phyloP scores from a whole-genome alignment of 1,140 invertebrate species.

The Pomacea maculata region DNA sequence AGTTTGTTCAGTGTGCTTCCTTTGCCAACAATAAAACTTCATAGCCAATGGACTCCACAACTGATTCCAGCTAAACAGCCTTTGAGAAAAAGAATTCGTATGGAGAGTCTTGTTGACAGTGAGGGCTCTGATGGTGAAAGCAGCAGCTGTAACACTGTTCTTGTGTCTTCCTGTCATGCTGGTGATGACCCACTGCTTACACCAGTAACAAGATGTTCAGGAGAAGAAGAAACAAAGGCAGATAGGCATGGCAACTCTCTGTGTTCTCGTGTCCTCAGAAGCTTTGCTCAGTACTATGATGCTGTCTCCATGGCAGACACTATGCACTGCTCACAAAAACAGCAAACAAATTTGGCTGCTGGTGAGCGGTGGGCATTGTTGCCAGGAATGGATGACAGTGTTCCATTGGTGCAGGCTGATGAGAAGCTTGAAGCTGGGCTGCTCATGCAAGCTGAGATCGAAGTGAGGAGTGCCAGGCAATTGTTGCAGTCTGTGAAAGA shows the following conservation, averaged over 20 bases:
- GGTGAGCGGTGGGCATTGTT: background rate
- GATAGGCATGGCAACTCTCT: no score
- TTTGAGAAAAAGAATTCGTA: conserved; percentile 23
- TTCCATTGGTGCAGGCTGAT: no score
- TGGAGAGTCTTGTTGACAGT: conserved; percentile 38
- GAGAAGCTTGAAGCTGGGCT: no score
- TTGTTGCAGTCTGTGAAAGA: background rate
- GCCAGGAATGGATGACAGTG: conserved; percentile 11
- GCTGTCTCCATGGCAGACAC: conserved; percentile 23
- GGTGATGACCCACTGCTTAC: no score
- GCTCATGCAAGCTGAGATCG: background rate
- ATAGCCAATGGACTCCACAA: background rate
- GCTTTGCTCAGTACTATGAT: conserved; percentile 41
- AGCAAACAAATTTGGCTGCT: conserved; percentile 1
- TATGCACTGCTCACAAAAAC: conserved; percentile 24
- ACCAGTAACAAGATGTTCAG: no score
- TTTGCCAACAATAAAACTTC: conserved; percentile 16
- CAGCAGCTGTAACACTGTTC: no score
- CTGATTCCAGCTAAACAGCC: conserved; percentile 5
- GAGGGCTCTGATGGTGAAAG: conserved; percentile 34
- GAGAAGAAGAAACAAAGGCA: no score
- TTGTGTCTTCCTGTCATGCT: no score
- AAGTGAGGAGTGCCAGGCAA: conserved; percentile 2
- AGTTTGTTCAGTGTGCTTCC: conserved; percentile 42
- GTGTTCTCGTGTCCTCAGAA: background rate